A percentile compares a stretch with the other conserved stretches of the same genome.
phyloP scores from a whole-genome alignment of 2,113 vertebrate genomes.

The Coptodon rendalli region DNA sequence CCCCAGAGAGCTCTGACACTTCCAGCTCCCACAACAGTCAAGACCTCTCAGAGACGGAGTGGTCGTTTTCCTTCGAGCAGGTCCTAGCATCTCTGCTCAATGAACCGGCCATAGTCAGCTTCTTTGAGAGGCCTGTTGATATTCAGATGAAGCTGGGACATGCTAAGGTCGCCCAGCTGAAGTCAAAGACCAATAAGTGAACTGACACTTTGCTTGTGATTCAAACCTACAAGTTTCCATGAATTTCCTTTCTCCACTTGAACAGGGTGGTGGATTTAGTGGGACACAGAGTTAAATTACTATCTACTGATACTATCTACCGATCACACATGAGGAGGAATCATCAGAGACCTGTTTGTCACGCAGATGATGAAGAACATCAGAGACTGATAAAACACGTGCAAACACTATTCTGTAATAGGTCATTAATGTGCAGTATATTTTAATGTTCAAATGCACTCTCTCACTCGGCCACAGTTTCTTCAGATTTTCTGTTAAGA shows the following conservation, averaged over 20 bases:
- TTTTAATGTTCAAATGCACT: neutral
- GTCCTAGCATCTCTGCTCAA: constrained; percentile 92
- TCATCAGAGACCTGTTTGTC: neutral
- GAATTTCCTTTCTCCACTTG: neutral
- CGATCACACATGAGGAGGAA: neutral
- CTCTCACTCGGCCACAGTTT: neutral
- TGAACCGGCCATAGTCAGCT: constrained; percentile 84
- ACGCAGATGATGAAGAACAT: neutral
- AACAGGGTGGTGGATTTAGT: neutral
- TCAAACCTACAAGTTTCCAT: constrained; percentile 5
- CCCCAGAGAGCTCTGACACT: constrained; percentile 27
- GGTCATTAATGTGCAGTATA: neutral
- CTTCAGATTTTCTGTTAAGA: neutral
- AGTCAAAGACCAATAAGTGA: constrained; percentile 66
- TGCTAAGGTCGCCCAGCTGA: constrained; percentile 80
- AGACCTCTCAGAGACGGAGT: constrained; percentile 68
- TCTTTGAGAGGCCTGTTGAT: constrained; percentile 86
- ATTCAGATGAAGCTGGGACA: constrained; percentile 76
- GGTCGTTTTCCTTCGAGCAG: constrained; percentile 97
- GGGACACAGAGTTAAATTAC: neutral
- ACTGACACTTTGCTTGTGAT: neutral
- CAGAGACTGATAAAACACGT: neutral
- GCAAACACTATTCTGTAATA: neutral
- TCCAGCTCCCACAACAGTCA: constrained; percentile 26
- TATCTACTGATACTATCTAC: neutral